A percentile compares a stretch with the other conserved stretches of the same genome.
Evolutionary conservation across 2,888 invertebrate species (phyloP).

Genomic region (Catonia carolina): DNA sequence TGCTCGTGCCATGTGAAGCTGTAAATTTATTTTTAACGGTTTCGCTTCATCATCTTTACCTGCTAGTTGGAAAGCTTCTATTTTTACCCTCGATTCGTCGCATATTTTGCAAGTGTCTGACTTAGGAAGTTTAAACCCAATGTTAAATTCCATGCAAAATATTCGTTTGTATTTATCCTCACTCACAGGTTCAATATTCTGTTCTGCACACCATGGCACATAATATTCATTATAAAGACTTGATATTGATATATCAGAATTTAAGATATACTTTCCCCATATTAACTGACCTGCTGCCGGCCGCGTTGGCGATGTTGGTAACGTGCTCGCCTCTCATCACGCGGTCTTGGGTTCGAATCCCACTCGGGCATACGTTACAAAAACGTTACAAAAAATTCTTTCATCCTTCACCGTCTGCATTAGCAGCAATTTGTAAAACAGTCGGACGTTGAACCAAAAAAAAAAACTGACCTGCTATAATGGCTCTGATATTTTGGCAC

Average conservation of each 20-base stretch:
- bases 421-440: too few species aligned
- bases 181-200: background rate
- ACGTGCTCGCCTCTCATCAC: too few species aligned
- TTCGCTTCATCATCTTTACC: background rate
- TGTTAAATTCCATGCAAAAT: background rate
- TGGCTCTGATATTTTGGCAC: background rate
- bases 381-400: too few species aligned
- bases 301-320: too few species aligned
- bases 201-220: background rate
- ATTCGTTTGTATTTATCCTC: background rate
- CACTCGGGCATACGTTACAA: too few species aligned
- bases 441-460: too few species aligned
- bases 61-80: background rate
- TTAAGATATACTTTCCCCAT: too few species aligned
- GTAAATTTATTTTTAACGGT: background rate
- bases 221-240: background rate
- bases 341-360: too few species aligned
- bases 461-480: background rate
- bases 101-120: background rate
- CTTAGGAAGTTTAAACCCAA: background rate
- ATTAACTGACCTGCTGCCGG: background rate
- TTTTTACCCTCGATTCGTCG: background rate
- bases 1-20: background rate
- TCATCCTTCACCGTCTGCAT: too few species aligned
- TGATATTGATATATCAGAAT: background rate